These are phyloP conservation scores for Caenorhabditis virilis DNA, from an alignment of 2,888 invertebrate genomes.

Conservation along the genomic window DNA sequence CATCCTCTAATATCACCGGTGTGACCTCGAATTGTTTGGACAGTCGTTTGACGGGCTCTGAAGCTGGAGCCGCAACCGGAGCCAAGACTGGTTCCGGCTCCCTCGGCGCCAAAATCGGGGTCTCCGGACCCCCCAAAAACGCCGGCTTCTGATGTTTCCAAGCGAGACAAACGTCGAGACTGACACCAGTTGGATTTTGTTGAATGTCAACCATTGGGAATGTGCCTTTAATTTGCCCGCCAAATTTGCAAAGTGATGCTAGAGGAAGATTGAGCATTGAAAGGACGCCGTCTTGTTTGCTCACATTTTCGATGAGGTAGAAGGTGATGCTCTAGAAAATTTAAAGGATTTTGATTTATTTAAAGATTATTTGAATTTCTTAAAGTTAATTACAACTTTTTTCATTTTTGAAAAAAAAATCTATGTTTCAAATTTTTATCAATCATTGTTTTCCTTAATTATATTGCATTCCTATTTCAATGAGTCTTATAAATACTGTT, in stretches of 20 bases:
- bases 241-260: constrained; percentile 47
- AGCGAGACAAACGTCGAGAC: constrained; percentile 23
- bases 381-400: background rate
- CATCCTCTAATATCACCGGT: constrained; percentile 12
- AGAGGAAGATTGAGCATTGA: constrained; percentile 47
- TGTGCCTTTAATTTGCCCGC: constrained; percentile 49
- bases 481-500: too few species aligned
- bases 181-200: background rate
- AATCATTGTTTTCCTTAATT: too few species aligned
- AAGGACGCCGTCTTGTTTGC: constrained; percentile 38
- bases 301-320: constrained; percentile 43
- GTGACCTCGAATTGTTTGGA: constrained; percentile 37
- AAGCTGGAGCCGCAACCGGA: background rate
- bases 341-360: background rate
- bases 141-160: constrained; percentile 35
- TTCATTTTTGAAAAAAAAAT: background rate
- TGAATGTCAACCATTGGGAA: constrained; percentile 48
- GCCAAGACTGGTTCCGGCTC: background rate
- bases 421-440: too few species aligned
- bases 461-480: too few species aligned
- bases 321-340: constrained; percentile 51
- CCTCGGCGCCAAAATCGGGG: background rate
- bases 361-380: background rate
- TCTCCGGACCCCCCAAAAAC: constrained; percentile 5
- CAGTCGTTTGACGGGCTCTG: constrained; percentile 10